Evolutionary conservation across 2,888 invertebrate genomes (phyloP).

Genomic region (Opisthograptis luteolata): DNA sequence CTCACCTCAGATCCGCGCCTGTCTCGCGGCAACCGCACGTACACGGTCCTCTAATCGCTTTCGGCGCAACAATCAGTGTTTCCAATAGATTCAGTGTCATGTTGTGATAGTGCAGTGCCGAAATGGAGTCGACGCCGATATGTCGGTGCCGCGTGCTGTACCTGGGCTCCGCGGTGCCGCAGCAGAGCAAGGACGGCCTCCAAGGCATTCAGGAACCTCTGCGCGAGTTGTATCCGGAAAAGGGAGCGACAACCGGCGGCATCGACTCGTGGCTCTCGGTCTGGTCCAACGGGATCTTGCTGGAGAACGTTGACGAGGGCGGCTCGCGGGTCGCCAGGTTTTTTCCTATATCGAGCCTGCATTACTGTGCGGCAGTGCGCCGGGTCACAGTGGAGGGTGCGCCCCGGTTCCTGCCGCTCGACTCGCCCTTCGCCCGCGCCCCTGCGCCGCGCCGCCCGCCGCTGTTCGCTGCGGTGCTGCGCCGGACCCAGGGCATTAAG

Average conservation of each 20-base stretch:
- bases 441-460: constrained; percentile 98
- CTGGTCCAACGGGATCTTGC: constrained; percentile 96
- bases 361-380: constrained; percentile 97
- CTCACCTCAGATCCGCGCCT: constrained; percentile 79
- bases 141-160: constrained; percentile 98
- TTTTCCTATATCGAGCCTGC: constrained; percentile 97
- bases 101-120: constrained; percentile 78
- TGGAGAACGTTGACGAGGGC: constrained; percentile 98
- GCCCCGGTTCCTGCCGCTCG: constrained; percentile 96
- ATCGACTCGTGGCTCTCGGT: constrained; percentile 98
- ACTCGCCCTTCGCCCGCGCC: constrained; percentile 97
- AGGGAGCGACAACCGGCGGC: constrained; percentile 94
- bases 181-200: constrained; percentile 98
- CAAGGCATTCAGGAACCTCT: constrained; percentile 99
- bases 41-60: constrained; percentile 44
- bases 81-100: constrained; percentile 71
- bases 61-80: constrained; percentile 56
- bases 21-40: constrained; percentile 75
- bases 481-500: constrained; percentile 98
- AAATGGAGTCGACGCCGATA: constrained; percentile 94
- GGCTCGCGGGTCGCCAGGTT: constrained; percentile 97
- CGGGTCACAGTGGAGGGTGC: constrained; percentile 91
- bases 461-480: constrained; percentile 97
- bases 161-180: constrained; percentile 97
- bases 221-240: constrained; percentile 97